Percentiles rank a stretch among this genome's conserved stretches.
These are phyloP conservation scores for Stigmatopora argus DNA, from an alignment of 2,113 vertebrate genomes.

Conservation along the genomic window DNA sequence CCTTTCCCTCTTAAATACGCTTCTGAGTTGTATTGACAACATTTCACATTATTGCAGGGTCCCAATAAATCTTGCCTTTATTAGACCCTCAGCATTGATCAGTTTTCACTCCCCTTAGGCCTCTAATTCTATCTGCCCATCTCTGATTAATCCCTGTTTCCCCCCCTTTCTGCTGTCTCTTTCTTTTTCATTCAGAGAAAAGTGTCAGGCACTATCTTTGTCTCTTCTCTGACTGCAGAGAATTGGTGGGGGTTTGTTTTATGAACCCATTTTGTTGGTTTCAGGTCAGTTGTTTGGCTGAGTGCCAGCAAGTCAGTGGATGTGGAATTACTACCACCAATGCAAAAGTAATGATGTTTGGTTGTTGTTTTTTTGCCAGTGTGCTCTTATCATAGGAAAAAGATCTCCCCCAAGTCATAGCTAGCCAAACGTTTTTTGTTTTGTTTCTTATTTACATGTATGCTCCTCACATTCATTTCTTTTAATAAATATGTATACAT, in stretches of 20 bases:
- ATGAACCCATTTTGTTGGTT: constrained; percentile 28
- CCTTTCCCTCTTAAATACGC: constrained; percentile 33
- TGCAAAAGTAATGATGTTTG: constrained; percentile 37
- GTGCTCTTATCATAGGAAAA: background rate
- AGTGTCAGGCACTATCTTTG: constrained; percentile 56
- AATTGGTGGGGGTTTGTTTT: background rate
- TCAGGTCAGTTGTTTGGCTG: constrained; percentile 42
- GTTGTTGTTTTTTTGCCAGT: constrained; percentile 1
- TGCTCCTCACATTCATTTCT: constrained; percentile 1
- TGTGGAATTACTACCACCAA: constrained; percentile 23
- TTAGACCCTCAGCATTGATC: constrained; percentile 58
- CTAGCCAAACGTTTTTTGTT: background rate
- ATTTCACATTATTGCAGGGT: constrained; percentile 51
- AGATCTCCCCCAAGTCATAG: constrained; percentile 21
- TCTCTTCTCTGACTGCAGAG: constrained; percentile 15
- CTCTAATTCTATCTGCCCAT: constrained; percentile 39
- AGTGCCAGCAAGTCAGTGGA: constrained; percentile 51
- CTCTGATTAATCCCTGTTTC: constrained; percentile 36
- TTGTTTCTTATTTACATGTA: constrained; percentile 1
- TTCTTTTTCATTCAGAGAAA: constrained; percentile 34
- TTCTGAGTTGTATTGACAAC: constrained; percentile 47
- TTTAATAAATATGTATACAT: constrained; percentile 6
- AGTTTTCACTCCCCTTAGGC: constrained; percentile 31
- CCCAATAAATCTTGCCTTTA: constrained; percentile 62
- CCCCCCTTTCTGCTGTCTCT: constrained; percentile 3